phyloP scores from a whole-genome alignment of 2,888 invertebrate genomes.

The Philhelius pedissequus region DNA sequence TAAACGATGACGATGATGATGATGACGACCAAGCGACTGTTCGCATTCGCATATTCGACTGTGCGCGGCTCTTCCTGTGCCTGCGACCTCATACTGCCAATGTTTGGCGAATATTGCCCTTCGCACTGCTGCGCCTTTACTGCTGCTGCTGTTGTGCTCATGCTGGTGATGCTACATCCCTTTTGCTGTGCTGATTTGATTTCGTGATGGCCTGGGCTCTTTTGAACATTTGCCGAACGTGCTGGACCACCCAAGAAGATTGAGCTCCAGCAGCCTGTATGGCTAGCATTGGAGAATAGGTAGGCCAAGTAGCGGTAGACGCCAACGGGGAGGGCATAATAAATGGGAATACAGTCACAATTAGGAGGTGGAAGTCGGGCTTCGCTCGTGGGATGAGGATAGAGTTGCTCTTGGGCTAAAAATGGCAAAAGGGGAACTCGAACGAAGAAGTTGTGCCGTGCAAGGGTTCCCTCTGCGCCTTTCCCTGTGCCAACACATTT shows the following conservation, averaged over 20 bases:
- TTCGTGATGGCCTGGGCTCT: conserved; percentile 67
- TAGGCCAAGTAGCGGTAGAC: conserved; percentile 2
- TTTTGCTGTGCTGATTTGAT: conserved; percentile 68
- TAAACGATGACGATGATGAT: conserved; percentile 60
- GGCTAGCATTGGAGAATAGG: conserved; percentile 34
- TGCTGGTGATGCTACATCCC: conserved; percentile 40
- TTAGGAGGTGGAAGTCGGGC: conserved; percentile 65
- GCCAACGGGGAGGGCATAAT: conserved; percentile 55
- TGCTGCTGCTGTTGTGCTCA: neutral
- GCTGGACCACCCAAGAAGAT: conserved; percentile 68
- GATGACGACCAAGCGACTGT: conserved; percentile 23
- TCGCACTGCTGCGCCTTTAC: conserved; percentile 15
- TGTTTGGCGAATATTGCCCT: conserved; percentile 58
- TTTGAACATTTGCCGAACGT: conserved; percentile 69
- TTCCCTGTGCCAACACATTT: conserved; percentile 27
- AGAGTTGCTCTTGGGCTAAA: conserved; percentile 40
- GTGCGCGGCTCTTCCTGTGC: conserved; percentile 16
- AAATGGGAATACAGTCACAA: conserved; percentile 69
- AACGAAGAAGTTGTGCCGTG: conserved; percentile 21
- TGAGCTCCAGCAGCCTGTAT: conserved; percentile 67
- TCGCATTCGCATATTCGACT: conserved; percentile 10
- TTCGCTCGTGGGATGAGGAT: conserved; percentile 62
- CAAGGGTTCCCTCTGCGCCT: neutral
- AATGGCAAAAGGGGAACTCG: conserved; percentile 2
- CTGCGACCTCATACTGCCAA: conserved; percentile 19